A percentile compares a stretch with the other conserved stretches of the same genome.
Conservation (phyloP, 2,113 vertebrate species). For the Oryzias woworae region DNA sequence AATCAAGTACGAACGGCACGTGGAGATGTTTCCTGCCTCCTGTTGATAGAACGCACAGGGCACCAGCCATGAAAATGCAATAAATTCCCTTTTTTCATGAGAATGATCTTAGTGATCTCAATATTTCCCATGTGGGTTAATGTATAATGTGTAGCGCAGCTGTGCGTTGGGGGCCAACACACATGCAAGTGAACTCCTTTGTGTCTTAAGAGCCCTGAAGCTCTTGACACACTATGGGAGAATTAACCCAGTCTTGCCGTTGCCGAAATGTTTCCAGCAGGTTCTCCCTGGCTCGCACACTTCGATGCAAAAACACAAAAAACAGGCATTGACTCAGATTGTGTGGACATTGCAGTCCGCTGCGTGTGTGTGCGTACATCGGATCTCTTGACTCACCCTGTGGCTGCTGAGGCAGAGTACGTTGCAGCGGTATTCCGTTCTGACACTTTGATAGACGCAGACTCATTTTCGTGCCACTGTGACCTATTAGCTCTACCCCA, state of each 20-base stretch:
- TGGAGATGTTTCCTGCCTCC: constrained; percentile 23
- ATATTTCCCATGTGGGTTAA: constrained; percentile 52
- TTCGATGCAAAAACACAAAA: constrained; percentile 15
- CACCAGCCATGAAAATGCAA: constrained; percentile 42
- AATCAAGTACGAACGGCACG: background rate
- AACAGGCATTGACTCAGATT: constrained; percentile 38
- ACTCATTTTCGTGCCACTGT: constrained; percentile 58
- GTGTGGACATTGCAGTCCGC: constrained; percentile 36
- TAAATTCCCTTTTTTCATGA: constrained; percentile 33
- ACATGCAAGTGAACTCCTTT: background rate
- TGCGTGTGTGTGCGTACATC: constrained; percentile 20
- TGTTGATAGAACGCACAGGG: constrained; percentile 39
- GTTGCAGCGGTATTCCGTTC: constrained; percentile 54
- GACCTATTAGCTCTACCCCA: constrained; percentile 44
- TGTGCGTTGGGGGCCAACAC: constrained; percentile 21
- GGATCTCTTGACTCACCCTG: constrained; percentile 43
- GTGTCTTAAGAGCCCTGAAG: constrained; percentile 13
- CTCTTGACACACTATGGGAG: background rate
- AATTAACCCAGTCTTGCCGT: constrained; percentile 17
- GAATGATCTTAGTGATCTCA: constrained; percentile 54
- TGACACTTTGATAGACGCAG: constrained; percentile 65
- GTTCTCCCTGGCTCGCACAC: constrained; percentile 4
- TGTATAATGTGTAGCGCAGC: constrained; percentile 36
- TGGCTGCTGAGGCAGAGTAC: constrained; percentile 60
- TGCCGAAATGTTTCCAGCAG: constrained; percentile 2